Conservation (phyloP, 2,888 invertebrate species). For the Cryptophagus acutangulus region DNA sequence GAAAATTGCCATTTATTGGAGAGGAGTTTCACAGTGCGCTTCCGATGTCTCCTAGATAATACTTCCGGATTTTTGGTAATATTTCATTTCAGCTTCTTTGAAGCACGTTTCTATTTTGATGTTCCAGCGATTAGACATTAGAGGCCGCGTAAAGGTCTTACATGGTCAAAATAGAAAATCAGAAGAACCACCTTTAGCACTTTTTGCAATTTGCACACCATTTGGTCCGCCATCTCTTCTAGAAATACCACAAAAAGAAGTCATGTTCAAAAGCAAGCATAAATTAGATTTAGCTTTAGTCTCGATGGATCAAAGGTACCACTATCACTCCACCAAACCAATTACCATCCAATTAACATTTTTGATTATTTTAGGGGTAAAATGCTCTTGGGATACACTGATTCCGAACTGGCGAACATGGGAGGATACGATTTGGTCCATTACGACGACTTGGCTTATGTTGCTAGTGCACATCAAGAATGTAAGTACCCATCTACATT, state of each 20-base stretch:
- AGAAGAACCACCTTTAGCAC: slow-evolving; percentile 87
- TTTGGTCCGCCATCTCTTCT: slow-evolving; percentile 96
- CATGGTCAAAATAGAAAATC: slow-evolving; percentile 95
- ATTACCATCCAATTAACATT: neutral
- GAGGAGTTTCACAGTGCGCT: slow-evolving; percentile 96
- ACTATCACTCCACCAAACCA: neutral
- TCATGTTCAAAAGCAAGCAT: slow-evolving; percentile 99
- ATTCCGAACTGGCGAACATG: slow-evolving; percentile 83
- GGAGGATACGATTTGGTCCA: slow-evolving; percentile 98
- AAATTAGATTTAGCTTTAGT: slow-evolving; percentile 93
- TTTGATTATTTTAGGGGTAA: slow-evolving; percentile 66
- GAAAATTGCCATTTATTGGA: slow-evolving; percentile 88
- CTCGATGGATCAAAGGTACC: slow-evolving; percentile 92
- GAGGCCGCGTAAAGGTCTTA: slow-evolving; percentile 91
- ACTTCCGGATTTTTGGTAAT: slow-evolving; percentile 98
- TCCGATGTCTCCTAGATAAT: slow-evolving; percentile 97
- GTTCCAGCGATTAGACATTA: slow-evolving; percentile 90
- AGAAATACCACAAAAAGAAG: slow-evolving; percentile 97
- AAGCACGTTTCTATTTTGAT: slow-evolving; percentile 29
- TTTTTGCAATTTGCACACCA: slow-evolving; percentile 97
- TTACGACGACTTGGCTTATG: slow-evolving; percentile 94
- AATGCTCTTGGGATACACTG: slow-evolving; percentile 89
- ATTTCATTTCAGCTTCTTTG: slow-evolving; percentile 1
- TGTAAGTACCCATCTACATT: slow-evolving; percentile 60
- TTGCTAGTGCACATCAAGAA: slow-evolving; percentile 98